phyloP scores from a whole-genome alignment of 2,797 vertebrate genomes.

The Adelosebastes latens region DNA sequence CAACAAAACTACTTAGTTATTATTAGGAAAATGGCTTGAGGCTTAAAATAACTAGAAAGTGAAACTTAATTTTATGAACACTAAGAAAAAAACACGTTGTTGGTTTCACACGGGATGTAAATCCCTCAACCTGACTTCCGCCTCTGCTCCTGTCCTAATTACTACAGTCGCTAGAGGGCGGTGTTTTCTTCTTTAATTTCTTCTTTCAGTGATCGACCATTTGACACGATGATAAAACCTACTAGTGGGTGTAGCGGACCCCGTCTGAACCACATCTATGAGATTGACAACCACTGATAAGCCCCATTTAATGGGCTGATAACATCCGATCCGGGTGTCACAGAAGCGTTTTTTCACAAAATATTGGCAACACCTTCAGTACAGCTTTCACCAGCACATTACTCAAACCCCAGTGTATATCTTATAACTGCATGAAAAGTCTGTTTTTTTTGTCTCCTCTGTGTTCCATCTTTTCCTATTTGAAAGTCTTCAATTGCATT shows the following conservation, averaged over 20 bases:
- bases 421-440: background rate
- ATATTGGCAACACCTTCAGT: background rate
- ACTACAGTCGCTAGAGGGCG: background rate
- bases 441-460: background rate
- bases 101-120: too few species aligned
- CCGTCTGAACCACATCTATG: background rate
- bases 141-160: background rate
- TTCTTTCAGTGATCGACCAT: background rate
- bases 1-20: too few species aligned
- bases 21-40: too few species aligned
- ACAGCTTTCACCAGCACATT: background rate
- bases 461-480: background rate
- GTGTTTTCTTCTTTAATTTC: too few species aligned
- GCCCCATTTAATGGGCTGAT: background rate
- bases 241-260: background rate
- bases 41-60: too few species aligned
- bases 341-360: background rate
- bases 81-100: too few species aligned
- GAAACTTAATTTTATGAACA: too few species aligned
- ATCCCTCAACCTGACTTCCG: background rate
- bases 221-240: background rate
- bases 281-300: background rate
- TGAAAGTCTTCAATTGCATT: background rate
- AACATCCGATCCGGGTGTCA: background rate
- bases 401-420: background rate